Base-by-base conservation (phyloP, 2,113 vertebrate genomes). In the Aramus guarauna region DNA sequence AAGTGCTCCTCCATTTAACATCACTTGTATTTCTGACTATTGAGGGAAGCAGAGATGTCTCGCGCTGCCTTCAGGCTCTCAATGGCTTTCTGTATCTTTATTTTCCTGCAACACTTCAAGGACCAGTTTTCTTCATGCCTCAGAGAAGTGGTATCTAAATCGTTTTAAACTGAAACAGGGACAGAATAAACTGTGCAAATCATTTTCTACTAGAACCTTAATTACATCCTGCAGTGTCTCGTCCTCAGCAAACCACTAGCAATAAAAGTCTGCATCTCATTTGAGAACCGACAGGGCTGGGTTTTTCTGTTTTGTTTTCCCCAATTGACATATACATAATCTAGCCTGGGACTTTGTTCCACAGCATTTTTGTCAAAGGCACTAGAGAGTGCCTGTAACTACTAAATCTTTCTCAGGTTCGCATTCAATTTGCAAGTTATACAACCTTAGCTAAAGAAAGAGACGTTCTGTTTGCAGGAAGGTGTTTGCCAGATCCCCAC, bases 331-430 rank as follows among this genome's bases (percentile, higher is more conserved):
- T 94, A 91, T 95, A 90, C 92, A 96, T 95, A 96, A 96, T 96
- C 94, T 95, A 97, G 94, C 77, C 90, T 93, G 96, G 87, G 96
- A 97, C 96, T 96, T 96, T 93, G 92, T 96, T 96, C 32, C 94
- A 88, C 78, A 34, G 95, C 90, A 95, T 96, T 97, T 96, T 95
- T 95, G 96, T 97, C 95, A 94, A 93, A 94, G 92, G 90, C 95
- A 92, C 95, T 69, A 55, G 96, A 96, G 94, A 96, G 50, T 58
- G 92, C 87, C 88, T 95, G 92, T 83, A 94, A 97, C 92, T 96
- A 90, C 92, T 97, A 97, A 96, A 95, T 96, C 96, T 96, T 92
- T 93, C 90, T 94, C 95, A 97, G 95, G 96, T 96, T 96, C 58
- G 1, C 90, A 92, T 97, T 96, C 96, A 95, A 96, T 97, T 96